phyloP scores from a whole-genome alignment of 2,797 vertebrate genomes.

The Sebastes minor region DNA sequence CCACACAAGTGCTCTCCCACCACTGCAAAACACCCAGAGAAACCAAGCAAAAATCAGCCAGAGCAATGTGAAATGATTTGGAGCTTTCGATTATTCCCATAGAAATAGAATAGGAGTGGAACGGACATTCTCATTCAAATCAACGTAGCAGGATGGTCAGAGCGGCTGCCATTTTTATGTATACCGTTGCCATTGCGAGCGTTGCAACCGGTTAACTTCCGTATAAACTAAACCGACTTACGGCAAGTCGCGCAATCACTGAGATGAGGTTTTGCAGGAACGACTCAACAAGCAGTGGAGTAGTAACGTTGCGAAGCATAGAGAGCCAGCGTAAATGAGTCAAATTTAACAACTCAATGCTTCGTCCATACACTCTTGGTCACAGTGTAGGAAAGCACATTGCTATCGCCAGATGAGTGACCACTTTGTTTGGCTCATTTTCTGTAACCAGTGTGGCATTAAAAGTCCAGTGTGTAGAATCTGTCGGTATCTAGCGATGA shows the following conservation, averaged over 20 bases:
- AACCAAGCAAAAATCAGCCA: constrained; percentile 7
- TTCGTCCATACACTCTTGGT: too few relatives aligned
- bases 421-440: too few relatives aligned
- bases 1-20: constrained; percentile 61
- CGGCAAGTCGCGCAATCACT: background rate
- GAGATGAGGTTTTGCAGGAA: background rate
- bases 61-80: constrained; percentile 15
- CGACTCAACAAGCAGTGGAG: background rate
- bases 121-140: background rate
- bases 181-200: background rate
- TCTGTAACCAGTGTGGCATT: too few relatives aligned
- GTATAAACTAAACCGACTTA: background rate
- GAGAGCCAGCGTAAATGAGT: too few relatives aligned
- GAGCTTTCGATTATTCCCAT: constrained; percentile 12
- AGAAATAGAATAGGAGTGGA: too few relatives aligned
- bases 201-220: background rate
- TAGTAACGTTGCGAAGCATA: too few relatives aligned
- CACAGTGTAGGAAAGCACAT: too few relatives aligned
- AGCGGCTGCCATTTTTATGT: background rate
- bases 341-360: too few relatives aligned
- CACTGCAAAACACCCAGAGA: constrained; percentile 57
- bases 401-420: too few relatives aligned
- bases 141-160: background rate
- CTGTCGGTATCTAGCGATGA: too few relatives aligned
- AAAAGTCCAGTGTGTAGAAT: too few relatives aligned